Evolutionary conservation across 2,797 vertebrate species (phyloP).

Genomic region (Scleropages formosus): DNA sequence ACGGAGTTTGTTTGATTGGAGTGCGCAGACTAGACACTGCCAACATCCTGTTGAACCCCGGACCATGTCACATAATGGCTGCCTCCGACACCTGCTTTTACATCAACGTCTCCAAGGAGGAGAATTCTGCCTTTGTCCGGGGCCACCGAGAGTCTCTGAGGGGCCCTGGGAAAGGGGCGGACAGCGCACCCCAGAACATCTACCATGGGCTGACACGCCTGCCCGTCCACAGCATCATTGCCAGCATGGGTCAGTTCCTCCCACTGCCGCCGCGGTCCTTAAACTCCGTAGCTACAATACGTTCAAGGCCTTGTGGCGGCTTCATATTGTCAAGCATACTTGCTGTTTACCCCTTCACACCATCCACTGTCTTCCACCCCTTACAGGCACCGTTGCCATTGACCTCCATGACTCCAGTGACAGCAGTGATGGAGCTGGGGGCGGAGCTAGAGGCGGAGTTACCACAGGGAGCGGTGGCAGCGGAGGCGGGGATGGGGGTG

Average conservation of each 20-base stretch:
- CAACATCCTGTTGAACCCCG: conserved; percentile 79
- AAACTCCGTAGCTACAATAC: neutral
- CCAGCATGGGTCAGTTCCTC: conserved; percentile 78
- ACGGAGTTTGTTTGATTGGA: conserved; percentile 78
- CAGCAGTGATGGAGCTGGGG: conserved; percentile 66
- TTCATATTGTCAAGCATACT: conserved; percentile 29
- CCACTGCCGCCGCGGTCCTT: neutral
- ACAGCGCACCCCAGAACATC: conserved; percentile 62
- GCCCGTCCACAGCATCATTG: conserved; percentile 81
- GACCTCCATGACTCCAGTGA: conserved; percentile 78
- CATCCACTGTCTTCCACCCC: neutral
- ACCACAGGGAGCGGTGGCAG: conserved; percentile 58
- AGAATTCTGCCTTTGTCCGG: conserved; percentile 79
- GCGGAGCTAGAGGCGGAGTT: conserved; percentile 48
- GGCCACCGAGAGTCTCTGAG: conserved; percentile 69
- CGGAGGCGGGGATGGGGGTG: conserved; percentile 50
- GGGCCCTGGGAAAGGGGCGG: conserved; percentile 57
- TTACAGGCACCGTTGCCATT: conserved; percentile 76
- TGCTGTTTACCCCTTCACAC: neutral
- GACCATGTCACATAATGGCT: conserved; percentile 80
- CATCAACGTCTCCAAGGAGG: conserved; percentile 83
- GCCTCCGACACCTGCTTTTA: conserved; percentile 79
- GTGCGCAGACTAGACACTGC: conserved; percentile 73
- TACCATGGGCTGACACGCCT: conserved; percentile 80
- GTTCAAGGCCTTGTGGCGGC: conserved; percentile 35